These are phyloP conservation scores for Antennarius striatus DNA, from an alignment of 2,113 vertebrate species.

Conservation along the genomic window DNA sequence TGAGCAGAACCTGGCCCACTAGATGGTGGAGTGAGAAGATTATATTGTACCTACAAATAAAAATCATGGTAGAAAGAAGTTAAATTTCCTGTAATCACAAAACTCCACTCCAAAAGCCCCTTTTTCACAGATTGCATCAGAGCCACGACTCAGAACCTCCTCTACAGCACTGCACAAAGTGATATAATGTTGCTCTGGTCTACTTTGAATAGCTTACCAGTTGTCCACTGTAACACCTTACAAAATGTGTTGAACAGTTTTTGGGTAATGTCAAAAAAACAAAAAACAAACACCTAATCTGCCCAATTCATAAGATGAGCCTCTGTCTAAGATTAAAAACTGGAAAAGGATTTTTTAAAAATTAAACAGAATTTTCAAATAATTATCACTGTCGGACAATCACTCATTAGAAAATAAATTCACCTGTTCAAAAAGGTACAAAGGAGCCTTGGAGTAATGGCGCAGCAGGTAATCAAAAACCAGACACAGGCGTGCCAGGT, in stretches of 20 bases:
- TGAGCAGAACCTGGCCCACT: slow-evolving; percentile 83
- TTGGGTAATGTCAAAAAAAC: too few species aligned
- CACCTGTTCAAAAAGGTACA: slow-evolving; percentile 97
- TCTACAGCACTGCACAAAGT: too few species aligned
- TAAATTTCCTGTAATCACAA: neutral
- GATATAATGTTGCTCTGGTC: too few species aligned
- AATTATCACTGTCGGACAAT: too few species aligned
- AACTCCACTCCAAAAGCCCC: neutral
- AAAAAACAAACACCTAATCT: neutral
- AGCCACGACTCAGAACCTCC: too few species aligned
- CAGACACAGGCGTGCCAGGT: slow-evolving; percentile 88
- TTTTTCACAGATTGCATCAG: too few species aligned
- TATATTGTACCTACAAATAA: slow-evolving; percentile 89
- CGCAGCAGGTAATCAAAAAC: slow-evolving; percentile 96
- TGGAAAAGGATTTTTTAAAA: neutral
- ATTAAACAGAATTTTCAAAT: neutral
- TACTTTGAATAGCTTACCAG: too few species aligned
- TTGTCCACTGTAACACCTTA: too few species aligned
- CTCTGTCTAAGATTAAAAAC: neutral
- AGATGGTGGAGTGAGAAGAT: slow-evolving; percentile 90
- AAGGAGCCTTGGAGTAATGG: slow-evolving; percentile 90
- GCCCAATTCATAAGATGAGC: too few species aligned
- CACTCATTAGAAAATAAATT: slow-evolving; percentile 2
- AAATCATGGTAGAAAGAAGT: neutral
- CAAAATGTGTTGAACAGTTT: too few species aligned